These are phyloP conservation scores for Lymantria dispar DNA, from an alignment of 2,888 invertebrate genomes.

Conservation along the genomic window DNA sequence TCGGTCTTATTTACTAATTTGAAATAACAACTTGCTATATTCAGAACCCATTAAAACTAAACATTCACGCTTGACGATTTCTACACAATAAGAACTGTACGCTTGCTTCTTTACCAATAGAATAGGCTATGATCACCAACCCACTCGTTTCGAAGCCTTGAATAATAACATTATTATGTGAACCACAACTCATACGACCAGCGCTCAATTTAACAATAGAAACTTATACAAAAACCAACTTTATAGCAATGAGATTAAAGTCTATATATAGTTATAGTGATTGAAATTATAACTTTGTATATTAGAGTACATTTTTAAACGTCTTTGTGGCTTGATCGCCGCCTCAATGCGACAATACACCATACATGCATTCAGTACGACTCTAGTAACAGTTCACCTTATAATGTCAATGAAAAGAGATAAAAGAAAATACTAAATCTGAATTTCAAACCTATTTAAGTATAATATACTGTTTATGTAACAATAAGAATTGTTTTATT, in stretches of 20 bases:
- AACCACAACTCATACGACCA: conserved; percentile 41
- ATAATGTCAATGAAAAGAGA: conserved; percentile 38
- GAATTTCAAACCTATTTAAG: conserved; percentile 19
- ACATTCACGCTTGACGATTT: conserved; percentile 33
- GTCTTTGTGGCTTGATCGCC: conserved; percentile 72
- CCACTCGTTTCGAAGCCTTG: conserved; percentile 65
- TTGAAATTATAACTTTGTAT: conserved; percentile 33
- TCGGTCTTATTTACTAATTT: too few species aligned
- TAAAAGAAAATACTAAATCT: conserved; percentile 32
- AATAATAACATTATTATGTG: conserved; percentile 77
- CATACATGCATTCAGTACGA: conserved; percentile 54
- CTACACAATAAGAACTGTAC: conserved; percentile 55
- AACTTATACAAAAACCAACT: conserved; percentile 27
- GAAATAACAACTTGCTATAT: not conserved
- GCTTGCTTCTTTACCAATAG: conserved; percentile 62
- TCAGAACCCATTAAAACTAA: conserved; percentile 18
- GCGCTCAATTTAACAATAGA: conserved; percentile 7
- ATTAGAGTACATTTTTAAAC: conserved; percentile 67
- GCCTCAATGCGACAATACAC: conserved; percentile 60
- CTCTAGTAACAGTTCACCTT: conserved; percentile 50
- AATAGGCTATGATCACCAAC: conserved; percentile 72
- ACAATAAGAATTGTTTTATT: not conserved
- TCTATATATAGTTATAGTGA: not conserved
- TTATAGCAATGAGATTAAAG: conserved; percentile 21
- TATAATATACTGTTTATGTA: not conserved